These are phyloP conservation scores for Holothuria scabra DNA, from an alignment of 53 echinoderm and acorn worm species.

Conservation along the genomic window DNA sequence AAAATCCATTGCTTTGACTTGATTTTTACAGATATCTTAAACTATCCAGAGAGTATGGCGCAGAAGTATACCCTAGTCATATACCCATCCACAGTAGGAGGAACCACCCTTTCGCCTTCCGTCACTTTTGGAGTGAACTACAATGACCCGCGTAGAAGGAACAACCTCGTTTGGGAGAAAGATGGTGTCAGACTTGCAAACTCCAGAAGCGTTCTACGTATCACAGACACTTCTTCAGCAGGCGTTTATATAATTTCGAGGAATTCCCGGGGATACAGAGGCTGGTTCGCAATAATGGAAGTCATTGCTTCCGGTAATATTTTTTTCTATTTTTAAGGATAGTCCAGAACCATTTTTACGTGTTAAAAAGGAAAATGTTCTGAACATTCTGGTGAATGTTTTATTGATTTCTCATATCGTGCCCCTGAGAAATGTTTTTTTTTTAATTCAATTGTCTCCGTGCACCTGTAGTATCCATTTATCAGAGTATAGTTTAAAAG, in stretches of 20 bases:
- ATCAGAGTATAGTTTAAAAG: too few relatives aligned
- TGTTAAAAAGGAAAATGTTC: too few relatives aligned
- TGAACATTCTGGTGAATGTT: too few relatives aligned
- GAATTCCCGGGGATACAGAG: not conserved
- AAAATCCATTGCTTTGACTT: too few relatives aligned
- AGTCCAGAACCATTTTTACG: too few relatives aligned
- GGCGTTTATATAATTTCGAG: constrained; percentile 16
- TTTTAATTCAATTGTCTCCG: too few relatives aligned
- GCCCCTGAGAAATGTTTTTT: too few relatives aligned
- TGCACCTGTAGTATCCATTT: too few relatives aligned
- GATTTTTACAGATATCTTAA: not conserved
- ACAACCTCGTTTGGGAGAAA: not conserved
- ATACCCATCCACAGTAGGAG: constrained; percentile 4
- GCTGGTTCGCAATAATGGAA: not conserved
- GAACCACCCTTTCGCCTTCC: not conserved
- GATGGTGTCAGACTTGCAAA: not conserved
- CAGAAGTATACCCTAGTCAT: constrained; percentile 7
- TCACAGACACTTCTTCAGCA: not conserved
- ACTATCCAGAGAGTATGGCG: not conserved
- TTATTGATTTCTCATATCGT: too few relatives aligned
- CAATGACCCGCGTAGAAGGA: not conserved
- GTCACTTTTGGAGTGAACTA: not conserved
- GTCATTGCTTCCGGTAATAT: not conserved
- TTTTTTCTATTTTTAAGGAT: too few relatives aligned
- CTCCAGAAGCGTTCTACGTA: not conserved